A percentile compares a stretch with the other conserved stretches of the same genome.
These are phyloP conservation scores for Nemopilema nomurai DNA, from an alignment of 30 jellyfish, hydroid and myxozoan genomes.

Conservation along the genomic window DNA sequence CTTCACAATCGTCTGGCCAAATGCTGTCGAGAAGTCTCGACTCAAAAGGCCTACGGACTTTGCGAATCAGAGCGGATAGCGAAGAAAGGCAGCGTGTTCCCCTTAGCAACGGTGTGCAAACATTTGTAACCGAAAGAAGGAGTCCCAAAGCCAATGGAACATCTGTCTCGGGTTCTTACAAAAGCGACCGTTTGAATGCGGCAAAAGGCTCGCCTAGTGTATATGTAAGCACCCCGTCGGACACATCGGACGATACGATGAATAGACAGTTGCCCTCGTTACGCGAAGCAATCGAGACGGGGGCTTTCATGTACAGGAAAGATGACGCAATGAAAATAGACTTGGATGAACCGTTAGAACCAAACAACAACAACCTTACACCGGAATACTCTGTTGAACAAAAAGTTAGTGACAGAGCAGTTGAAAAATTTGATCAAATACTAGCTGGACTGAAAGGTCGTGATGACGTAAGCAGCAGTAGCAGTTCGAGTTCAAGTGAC, in stretches of 20 bases:
- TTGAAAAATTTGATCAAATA: constrained; percentile 28
- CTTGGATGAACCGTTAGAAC: neutral
- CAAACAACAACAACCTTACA: constrained; percentile 6
- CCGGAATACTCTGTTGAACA: neutral
- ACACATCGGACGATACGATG: neutral
- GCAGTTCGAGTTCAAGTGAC: constrained; percentile 35
- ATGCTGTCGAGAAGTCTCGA: constrained; percentile 46
- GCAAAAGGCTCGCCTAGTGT: constrained; percentile 12
- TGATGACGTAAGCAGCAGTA: constrained; percentile 19
- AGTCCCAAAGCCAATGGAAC: constrained; percentile 3
- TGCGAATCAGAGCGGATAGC: constrained; percentile 35
- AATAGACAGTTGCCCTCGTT: constrained; percentile 33
- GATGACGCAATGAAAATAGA: constrained; percentile 5
- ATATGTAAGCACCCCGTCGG: neutral
- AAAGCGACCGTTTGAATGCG: neutral
- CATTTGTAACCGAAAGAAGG: constrained; percentile 46
- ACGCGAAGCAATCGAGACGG: constrained; percentile 61
- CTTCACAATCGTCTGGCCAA: neutral
- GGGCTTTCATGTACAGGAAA: constrained; percentile 49
- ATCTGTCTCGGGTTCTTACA: neutral
- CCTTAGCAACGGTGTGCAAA: constrained; percentile 49
- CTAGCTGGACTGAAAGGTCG: constrained; percentile 17
- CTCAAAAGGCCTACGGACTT: constrained; percentile 14
- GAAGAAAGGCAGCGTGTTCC: constrained; percentile 37
- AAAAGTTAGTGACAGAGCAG: constrained; percentile 16